These are phyloP conservation scores for Oophaga sylvatica DNA, from an alignment of 2,797 vertebrate genomes.

Conservation along the genomic window DNA sequence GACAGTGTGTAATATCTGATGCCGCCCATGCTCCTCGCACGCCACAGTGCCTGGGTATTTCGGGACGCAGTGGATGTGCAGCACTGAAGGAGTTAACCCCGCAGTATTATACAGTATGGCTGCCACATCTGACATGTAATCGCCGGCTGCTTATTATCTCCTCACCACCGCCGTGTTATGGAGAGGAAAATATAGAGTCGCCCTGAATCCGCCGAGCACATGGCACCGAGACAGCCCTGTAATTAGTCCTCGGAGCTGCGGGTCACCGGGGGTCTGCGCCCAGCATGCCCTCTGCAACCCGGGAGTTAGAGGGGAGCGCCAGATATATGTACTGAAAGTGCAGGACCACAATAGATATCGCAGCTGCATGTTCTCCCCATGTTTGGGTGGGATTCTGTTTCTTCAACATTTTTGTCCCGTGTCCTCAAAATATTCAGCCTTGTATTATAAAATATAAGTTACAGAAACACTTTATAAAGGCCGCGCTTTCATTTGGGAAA, in stretches of 20 bases:
- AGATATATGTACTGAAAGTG: too few species aligned
- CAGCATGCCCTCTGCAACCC: too few species aligned
- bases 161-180: background rate
- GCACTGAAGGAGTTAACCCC: conserved; percentile 5
- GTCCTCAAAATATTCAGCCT: too few species aligned
- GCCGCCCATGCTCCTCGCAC: background rate
- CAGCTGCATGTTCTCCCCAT: too few species aligned
- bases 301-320: too few species aligned
- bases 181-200: conserved; percentile 47
- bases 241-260: conserved; percentile 17
- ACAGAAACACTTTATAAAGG: too few species aligned
- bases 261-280: too few species aligned
- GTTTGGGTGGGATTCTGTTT: too few species aligned
- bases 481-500: too few species aligned
- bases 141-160: conserved; percentile 36
- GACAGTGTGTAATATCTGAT: background rate
- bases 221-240: conserved; percentile 12
- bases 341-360: too few species aligned
- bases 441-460: too few species aligned
- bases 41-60: background rate
- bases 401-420: too few species aligned
- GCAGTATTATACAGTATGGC: background rate
- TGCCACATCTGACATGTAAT: conserved; percentile 18
- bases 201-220: conserved; percentile 13
- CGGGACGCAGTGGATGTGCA: background rate